Evolutionary conservation across 2,888 invertebrate species (phyloP).

Genomic region (Drymonia ruficornis): DNA sequence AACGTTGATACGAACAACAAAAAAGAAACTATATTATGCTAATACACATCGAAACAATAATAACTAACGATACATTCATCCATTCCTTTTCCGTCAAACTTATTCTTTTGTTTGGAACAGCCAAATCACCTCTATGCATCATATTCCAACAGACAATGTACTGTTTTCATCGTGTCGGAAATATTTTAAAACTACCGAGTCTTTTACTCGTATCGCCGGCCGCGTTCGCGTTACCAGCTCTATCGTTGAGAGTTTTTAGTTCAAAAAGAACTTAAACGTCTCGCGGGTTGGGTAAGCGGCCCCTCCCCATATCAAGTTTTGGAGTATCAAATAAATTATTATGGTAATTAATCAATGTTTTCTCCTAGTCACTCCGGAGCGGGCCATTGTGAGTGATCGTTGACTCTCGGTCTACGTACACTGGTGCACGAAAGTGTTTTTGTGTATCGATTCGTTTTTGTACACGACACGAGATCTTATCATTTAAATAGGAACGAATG

Average conservation of each 20-base stretch:
- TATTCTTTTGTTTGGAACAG: slow-evolving; percentile 82
- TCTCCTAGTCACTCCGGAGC: slow-evolving; percentile 81
- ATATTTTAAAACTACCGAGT: slow-evolving; percentile 57
- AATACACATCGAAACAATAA: slow-evolving; percentile 72
- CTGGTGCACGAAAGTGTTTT: slow-evolving; percentile 71
- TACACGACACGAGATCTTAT: slow-evolving; percentile 48
- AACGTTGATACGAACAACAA: slow-evolving; percentile 54
- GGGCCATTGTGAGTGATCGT: slow-evolving; percentile 81
- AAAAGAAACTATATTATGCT: slow-evolving; percentile 63
- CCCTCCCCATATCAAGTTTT: slow-evolving; percentile 80
- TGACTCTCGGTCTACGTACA: slow-evolving; percentile 70
- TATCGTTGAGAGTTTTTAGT: slow-evolving; percentile 61
- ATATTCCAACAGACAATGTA: slow-evolving; percentile 77
- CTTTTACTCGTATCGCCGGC: slow-evolving; percentile 49
- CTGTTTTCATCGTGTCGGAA: slow-evolving; percentile 74
- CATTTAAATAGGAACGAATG: slow-evolving; percentile 48
- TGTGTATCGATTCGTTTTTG: slow-evolving; percentile 63
- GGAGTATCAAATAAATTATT: slow-evolving; percentile 85
- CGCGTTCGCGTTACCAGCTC: slow-evolving; percentile 59
- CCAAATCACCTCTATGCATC: slow-evolving; percentile 80
- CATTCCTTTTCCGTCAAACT: slow-evolving; percentile 75
- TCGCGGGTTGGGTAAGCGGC: slow-evolving; percentile 67
- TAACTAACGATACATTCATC: slow-evolving; percentile 70
- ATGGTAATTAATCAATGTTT: slow-evolving; percentile 85
- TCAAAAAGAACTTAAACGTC: slow-evolving; percentile 69